Evolutionary conservation across 2,888 invertebrate species (phyloP), one percentile per base, ranked within the genome.

Genomic region (Adelphocoris suturalis): DNA sequence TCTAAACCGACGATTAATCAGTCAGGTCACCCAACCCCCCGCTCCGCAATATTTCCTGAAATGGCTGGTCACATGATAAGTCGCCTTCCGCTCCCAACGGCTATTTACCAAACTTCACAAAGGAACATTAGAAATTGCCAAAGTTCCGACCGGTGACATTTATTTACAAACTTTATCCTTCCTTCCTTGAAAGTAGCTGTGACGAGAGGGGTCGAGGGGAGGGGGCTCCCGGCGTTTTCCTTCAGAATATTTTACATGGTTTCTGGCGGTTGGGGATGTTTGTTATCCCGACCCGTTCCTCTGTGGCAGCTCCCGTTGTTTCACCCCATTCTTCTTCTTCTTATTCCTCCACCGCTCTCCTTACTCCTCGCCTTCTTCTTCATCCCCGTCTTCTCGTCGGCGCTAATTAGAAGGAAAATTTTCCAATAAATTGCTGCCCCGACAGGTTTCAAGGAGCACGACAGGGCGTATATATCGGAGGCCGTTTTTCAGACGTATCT

Each of bases 161-260:
- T 89, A 89, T 89, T 89, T 80, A 80, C 89, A 89, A 89, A 89
- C 89, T 89, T 89, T 89, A 78, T 88, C 88, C 88, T 78, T 23
- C 86, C 19, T 85, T 9, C 23, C 23, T 9, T 19, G 68, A 16
- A 68, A 19, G 82, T 48, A 48, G 68, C 52, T n/a, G 19, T 68
- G 68, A 68, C 16, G 76, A 37, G 75, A 27, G 12, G 16, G 75
- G 23, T 75, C 12, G 76, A 14, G n/a, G 13, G 27, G 27, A 23
- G 52, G 14, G n/a, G 48, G 16, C 23, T 27, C n/a, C 0, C 68
- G 52, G 37, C 52, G 19, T 86, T 86, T 86, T 28, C 47, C 75
- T 37, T 46, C 12, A 75, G 86, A 68, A 86, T 86, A 86, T 86
- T 86, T 86, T 86, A 75, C 86, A 52, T 82, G 82, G 82, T 82